Conservation (phyloP, 2,113 vertebrate species). For the Oncorhynchus keta region DNA sequence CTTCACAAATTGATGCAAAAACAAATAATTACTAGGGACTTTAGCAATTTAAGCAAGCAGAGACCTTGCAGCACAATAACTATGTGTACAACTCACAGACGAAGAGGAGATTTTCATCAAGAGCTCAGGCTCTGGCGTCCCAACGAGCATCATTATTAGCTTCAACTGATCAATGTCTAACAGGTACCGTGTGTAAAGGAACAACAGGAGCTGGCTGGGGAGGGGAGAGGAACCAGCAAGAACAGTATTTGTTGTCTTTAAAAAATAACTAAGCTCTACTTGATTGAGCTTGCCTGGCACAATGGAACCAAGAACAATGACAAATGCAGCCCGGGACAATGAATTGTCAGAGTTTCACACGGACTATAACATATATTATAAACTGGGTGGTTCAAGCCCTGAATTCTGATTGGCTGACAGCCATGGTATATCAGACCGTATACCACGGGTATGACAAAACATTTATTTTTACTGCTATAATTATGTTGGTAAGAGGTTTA, state of each 20-base stretch:
- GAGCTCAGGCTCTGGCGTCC: conserved; percentile 96
- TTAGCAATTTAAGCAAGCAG: conserved; percentile 29
- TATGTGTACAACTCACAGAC: conserved; percentile 87
- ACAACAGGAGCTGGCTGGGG: conserved; percentile 68
- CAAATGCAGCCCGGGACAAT: conserved; percentile 5
- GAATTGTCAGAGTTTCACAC: not conserved
- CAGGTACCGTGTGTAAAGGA: conserved; percentile 89
- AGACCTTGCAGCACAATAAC: conserved; percentile 71
- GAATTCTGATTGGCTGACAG: too few relatives aligned
- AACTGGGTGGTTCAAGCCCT: too few relatives aligned
- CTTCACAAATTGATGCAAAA: conserved; percentile 19
- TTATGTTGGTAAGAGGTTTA: too few relatives aligned
- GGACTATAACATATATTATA: too few relatives aligned
- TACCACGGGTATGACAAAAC: too few relatives aligned
- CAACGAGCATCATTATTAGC: conserved; percentile 98
- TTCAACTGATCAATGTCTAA: conserved; percentile 99
- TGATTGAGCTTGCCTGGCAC: too few relatives aligned
- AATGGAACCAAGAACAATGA: too few relatives aligned
- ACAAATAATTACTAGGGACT: conserved; percentile 6
- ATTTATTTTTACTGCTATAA: too few relatives aligned
- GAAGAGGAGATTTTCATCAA: conserved; percentile 99
- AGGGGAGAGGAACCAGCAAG: conserved; percentile 6
- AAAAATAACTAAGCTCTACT: too few relatives aligned
- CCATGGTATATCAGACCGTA: too few relatives aligned
- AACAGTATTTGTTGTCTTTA: too few relatives aligned